Base-by-base conservation (phyloP, 2,888 invertebrate genomes). In the Muscina levida region DNA sequence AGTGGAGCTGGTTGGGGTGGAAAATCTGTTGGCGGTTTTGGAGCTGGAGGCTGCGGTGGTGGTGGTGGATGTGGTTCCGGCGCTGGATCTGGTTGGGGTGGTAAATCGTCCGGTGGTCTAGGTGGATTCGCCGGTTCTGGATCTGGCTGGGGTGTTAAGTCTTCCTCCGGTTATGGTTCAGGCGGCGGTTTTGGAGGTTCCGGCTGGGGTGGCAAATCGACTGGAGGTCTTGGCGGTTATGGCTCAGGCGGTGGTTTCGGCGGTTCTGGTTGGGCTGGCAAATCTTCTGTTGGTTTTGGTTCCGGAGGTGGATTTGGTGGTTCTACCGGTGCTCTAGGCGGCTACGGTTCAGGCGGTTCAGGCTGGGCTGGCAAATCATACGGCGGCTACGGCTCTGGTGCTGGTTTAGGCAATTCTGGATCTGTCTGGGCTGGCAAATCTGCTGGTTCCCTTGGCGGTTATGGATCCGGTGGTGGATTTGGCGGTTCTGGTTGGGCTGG, bases 1-100 rank as follows among this genome's bases (percentile, higher is more conserved):
- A 93, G 94, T 0, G 96, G 96, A 0, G 94, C 97, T 89, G 94
- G 94, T 87, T 98, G 79, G 15, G 15, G 15, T 51, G 66, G 56
- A 15, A 68, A 68, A n/a, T 37, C 37, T 19, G 31, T 44, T 1
- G 71, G 59, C 10, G 44, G 31, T 5, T 67, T 51, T 57, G 74
- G 77, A 39, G 74, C 37, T 4, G 31, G 13, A 37, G 71, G 65
- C 8, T n/a, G 17, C 68, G 71, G 71, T 17, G 67, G 53, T 15
- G 24, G 39, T 31, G 53, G 68, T 59, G 67, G 31, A 31, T 31
- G 3, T 31, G 42, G n/a, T n/a, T 24, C 46, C 17, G 19, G 51
- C 10, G 46, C 39, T 22, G 74, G 68, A 24, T 11, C 26, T 0
- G 67, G 66, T 31, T 8, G 4, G 31, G 42, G n/a, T 8, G 67